Evolutionary conservation across 1,140 invertebrate species (phyloP), one percentile per base, ranked within the genome.

Genomic region (Neomicropteryx cornuta): DNA sequence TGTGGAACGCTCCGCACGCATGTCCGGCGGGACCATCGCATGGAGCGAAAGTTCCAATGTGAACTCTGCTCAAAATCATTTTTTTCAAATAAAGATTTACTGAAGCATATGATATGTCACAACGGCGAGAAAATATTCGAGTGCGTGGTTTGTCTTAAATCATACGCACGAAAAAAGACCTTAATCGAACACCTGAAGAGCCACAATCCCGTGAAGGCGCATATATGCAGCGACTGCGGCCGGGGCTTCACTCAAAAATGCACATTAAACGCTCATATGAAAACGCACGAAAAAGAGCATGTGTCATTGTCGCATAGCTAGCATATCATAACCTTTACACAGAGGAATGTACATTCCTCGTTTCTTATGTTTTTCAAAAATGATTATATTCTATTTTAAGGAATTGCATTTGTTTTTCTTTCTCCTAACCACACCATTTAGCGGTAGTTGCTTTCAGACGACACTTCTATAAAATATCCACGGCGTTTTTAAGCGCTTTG

Each of bases 91-190:
- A 79, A 81, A 42, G 76, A 81, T 49, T 54, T 87, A 21, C 64
- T 79, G 6, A 66, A 80, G 5, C 85, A 88, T 48, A 69, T 76
- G 46, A 72, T 79, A 2, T 79, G 76, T 4, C 84, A 87, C 51
- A 83, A 80, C 0, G 82, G 82, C 0, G 68, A 81, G 41, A 82
- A 83, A 44, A 73, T 79, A 55, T 83, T 77, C 49, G 70, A 72
- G 20, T 89, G 85, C 51, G 79, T 84, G 27, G 64, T 83, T 4
- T 88, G 85, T 55, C 73, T 74, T 3, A 86, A 86, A 49, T 72
- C 73, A 31, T 88, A 87, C 45, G 80, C 79, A 0, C 71, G 81
- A 2, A 83, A 84, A 48, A 81, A 83, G 47, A 85, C 84, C 51
- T 55, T 87, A 0, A 73, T 79, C 36, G 83, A 84, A 44, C 84